Conservation (phyloP, 2,113 vertebrate species). For the Dromas ardeola region DNA sequence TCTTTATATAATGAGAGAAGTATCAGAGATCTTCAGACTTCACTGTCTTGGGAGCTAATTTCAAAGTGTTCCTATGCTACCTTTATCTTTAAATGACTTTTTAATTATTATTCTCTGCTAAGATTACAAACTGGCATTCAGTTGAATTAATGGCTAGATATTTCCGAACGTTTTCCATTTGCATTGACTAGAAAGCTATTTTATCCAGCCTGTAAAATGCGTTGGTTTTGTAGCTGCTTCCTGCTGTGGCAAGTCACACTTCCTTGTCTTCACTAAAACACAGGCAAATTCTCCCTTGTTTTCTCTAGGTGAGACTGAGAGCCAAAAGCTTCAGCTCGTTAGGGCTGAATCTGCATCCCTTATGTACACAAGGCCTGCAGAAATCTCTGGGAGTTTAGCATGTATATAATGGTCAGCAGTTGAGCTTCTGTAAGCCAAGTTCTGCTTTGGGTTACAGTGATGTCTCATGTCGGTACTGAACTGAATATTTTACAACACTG, state of each 20-base stretch:
- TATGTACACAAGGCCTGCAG: background rate
- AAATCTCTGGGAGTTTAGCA: background rate
- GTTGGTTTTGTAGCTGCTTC: background rate
- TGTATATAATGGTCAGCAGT: background rate
- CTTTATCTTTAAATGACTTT: background rate
- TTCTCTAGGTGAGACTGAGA: background rate
- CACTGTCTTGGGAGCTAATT: background rate
- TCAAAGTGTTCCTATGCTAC: background rate
- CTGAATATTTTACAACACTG: background rate
- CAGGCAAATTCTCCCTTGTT: background rate
- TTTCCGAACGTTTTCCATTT: background rate
- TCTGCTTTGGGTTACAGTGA: background rate
- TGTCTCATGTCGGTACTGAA: background rate
- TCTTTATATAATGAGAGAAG: slow-evolving; percentile 4
- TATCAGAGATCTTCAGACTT: background rate
- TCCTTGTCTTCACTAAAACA: background rate
- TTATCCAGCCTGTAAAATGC: background rate
- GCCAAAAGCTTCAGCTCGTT: background rate
- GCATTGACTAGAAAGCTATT: background rate
- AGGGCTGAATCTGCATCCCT: background rate
- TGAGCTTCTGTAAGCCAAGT: background rate
- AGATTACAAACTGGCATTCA: background rate
- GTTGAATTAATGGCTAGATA: background rate
- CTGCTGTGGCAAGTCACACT: background rate
- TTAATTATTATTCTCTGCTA: background rate